Conservation (phyloP, 2,797 vertebrate genomes). For the Cetoscarus ocellatus region DNA sequence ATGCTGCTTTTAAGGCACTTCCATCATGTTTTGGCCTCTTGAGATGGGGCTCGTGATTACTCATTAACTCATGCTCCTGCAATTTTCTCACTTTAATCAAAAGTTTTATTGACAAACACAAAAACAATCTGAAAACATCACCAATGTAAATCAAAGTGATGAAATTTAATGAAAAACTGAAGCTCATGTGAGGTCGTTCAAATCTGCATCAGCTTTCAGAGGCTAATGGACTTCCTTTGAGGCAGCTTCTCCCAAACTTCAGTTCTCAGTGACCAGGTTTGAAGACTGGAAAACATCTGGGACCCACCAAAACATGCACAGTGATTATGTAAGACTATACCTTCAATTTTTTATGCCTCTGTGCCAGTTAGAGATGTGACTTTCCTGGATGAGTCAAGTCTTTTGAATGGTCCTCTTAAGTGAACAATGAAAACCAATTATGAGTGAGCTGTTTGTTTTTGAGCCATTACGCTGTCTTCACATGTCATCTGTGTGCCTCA, state of each 20-base stretch:
- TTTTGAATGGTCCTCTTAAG: no score
- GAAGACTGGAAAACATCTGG: no score
- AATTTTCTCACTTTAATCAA: conserved; percentile 4
- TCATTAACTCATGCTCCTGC: conserved; percentile 14
- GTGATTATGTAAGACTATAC: no score
- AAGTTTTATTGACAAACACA: conserved; percentile 19
- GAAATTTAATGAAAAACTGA: not conserved
- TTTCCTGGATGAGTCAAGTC: no score
- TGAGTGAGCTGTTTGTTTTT: no score
- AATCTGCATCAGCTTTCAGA: not conserved
- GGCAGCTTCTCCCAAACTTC: not conserved
- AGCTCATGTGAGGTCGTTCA: not conserved
- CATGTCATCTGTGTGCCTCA: no score
- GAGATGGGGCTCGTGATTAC: conserved; percentile 26
- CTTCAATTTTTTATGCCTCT: no score
- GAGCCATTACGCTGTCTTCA: no score
- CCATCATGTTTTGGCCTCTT: conserved; percentile 21
- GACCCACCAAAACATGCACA: no score
- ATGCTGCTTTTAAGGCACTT: conserved; percentile 15
- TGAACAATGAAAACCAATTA: no score
- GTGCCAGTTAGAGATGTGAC: no score
- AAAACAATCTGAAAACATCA: not conserved
- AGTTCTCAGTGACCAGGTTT: no score
- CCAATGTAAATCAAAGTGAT: not conserved
- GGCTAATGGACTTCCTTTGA: not conserved